These are phyloP conservation scores for Channa maculata DNA, from an alignment of 2,113 vertebrate genomes.

Conservation along the genomic window DNA sequence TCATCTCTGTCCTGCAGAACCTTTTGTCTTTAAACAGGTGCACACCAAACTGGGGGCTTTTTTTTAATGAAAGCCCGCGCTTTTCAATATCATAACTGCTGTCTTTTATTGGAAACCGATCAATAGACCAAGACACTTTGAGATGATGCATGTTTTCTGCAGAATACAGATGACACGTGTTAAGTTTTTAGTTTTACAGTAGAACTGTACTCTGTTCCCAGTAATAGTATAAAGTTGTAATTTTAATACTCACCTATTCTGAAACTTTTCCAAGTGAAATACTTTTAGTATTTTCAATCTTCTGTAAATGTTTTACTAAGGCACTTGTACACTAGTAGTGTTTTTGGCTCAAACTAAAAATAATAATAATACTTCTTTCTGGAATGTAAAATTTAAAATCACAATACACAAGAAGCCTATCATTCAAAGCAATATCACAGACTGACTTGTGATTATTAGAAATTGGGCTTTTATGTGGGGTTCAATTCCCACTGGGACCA, in stretches of 20 bases:
- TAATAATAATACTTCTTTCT: not conserved
- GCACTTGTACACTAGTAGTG: not conserved
- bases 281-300: slow-evolving; percentile 19
- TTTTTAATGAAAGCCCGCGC: not conserved
- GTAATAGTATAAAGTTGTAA: not conserved
- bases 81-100: not conserved
- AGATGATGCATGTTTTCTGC: not conserved
- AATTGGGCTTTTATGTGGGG: slow-evolving; percentile 7
- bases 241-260: not conserved
- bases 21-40: not conserved
- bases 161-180: not conserved
- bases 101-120: not conserved
- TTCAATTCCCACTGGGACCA: slow-evolving; percentile 47
- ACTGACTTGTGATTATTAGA: not conserved
- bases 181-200: slow-evolving; percentile 17
- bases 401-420: not conserved
- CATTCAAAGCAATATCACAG: not conserved
- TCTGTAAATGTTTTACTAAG: not conserved
- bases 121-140: not conserved
- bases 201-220: not conserved
- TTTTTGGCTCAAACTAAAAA: not conserved
- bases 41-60: not conserved
- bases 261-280: not conserved
- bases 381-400: not conserved
- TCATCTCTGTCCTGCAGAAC: slow-evolving; percentile 1